Evolutionary conservation across 2,888 invertebrate species (phyloP).

Genomic region (Thalpophila matura): DNA sequence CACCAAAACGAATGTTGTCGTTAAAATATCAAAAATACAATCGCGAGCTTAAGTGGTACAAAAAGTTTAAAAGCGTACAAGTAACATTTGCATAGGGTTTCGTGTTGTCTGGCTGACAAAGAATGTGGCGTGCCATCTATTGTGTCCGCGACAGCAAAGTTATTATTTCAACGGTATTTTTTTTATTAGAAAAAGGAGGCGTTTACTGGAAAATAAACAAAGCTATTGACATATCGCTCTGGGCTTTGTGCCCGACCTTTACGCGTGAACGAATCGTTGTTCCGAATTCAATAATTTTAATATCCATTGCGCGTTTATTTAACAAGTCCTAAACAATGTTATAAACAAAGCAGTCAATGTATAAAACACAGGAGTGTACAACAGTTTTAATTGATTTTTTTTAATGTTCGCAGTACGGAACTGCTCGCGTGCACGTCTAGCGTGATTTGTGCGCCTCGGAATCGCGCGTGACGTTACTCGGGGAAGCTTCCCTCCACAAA

Average conservation of each 20-base stretch:
- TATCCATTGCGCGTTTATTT: conserved; percentile 61
- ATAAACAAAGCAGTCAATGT: conserved; percentile 52
- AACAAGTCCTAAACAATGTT: accelerated
- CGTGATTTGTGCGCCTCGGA: conserved; percentile 87
- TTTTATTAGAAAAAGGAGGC: conserved; percentile 82
- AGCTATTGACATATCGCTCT: conserved; percentile 85
- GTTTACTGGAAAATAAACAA: conserved; percentile 86
- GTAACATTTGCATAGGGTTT: conserved; percentile 79
- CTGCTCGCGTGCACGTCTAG: conserved; percentile 83
- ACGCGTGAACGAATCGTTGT: conserved; percentile 16
- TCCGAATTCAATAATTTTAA: not conserved
- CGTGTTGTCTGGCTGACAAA: conserved; percentile 70
- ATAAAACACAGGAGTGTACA: conserved; percentile 32
- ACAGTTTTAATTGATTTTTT: conserved; percentile 64
- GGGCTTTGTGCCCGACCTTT: conserved; percentile 61
- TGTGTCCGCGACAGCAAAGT: conserved; percentile 78
- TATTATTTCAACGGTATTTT: conserved; percentile 84
- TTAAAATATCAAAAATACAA: conserved; percentile 44
- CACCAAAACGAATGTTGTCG: conserved; percentile 45
- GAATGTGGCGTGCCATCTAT: conserved; percentile 84
- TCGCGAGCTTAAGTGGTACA: conserved; percentile 29
- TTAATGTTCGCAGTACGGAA: conserved; percentile 66
- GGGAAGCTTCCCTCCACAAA: conserved; percentile 77
- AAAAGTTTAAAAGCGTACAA: conserved; percentile 67
- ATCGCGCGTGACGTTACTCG: conserved; percentile 86